Evolutionary conservation across 64 coral and sea anemone species (phyloP), one percentile per base, ranked within the genome.

Genomic region (Montipora efflorescens): DNA sequence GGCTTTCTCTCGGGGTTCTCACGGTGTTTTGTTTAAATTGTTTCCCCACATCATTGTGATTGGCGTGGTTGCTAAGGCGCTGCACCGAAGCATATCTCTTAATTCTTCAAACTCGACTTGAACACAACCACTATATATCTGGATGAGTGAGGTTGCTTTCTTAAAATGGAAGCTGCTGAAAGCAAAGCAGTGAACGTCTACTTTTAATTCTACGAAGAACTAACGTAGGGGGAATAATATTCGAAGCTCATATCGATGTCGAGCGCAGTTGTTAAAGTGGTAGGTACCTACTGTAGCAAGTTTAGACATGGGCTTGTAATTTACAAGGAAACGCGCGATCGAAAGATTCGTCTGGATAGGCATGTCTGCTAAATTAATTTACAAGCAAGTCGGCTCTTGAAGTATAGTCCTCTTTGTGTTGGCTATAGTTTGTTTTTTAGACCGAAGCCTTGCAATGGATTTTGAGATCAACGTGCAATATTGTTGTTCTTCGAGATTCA

Each of bases 1-100:
- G 5, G n/a, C 23, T 43, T 43, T 28, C 2, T 74, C 8, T 74
- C 7, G 7, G 3, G 11, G 11, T 57, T 57, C 53, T 8, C 53
- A 8, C 53, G 7, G 3, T 8, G 53, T 3, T 57, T 36, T 57
- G 53, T 57, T 57, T 6, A 57, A 46, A 14, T 36, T 10, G 8
- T 48, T 78, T 13, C 15, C 13, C 45, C 13, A 49, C 18, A 7
- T 78, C n/a, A n/a, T n/a, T 19, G 62, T 68, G 36, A 59, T 4
- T 84, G 82, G 82, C 64, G 62, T 1, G 82, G 82, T 86, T 67
- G 67, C 82, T 86, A 86, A 86, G 82, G 14, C 8, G 1, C 8
- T 43, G 69, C 18, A 72, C 21, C 69, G 19, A 73, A 0, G 69
- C 69, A 73, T 73, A 73, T 8, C 69, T 8, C 0, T 36, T 36